Conservation (phyloP, 2,797 vertebrate species). For the Manis pentadactyla region DNA sequence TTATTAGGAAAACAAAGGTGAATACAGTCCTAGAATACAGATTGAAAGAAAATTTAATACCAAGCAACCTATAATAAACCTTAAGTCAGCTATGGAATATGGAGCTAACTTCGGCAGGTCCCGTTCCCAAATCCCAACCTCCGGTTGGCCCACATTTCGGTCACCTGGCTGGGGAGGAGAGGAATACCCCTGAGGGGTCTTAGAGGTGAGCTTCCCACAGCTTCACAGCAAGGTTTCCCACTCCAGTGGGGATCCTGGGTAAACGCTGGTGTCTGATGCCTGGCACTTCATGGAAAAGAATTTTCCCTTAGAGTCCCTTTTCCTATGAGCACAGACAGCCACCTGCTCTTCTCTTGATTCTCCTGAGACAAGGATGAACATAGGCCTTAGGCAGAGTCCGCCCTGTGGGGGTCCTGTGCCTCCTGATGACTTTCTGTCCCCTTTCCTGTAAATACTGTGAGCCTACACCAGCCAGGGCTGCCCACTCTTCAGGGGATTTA, state of each 20-base stretch:
- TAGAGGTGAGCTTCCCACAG: not conserved
- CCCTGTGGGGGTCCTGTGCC: no score
- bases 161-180: not conserved
- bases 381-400: no score
- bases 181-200: not conserved
- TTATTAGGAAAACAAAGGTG: not conserved
- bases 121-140: not conserved
- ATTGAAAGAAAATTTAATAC: not conserved
- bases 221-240: not conserved
- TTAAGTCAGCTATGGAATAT: not conserved
- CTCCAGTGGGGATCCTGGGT: not conserved
- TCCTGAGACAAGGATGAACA: no score
- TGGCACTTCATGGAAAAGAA: not conserved
- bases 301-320: no score
- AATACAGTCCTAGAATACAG: not conserved
- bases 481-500: no score
- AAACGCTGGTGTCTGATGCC: not conserved
- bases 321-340: no score
- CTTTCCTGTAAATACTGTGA: no score
- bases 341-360: no score
- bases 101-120: not conserved
- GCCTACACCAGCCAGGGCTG: no score
- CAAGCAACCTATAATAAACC: not conserved
- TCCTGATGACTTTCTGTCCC: no score
- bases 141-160: not conserved